These are phyloP conservation scores for Corythornis madagascariensis DNA, from an alignment of 2,113 vertebrate genomes.

Conservation along the genomic window DNA sequence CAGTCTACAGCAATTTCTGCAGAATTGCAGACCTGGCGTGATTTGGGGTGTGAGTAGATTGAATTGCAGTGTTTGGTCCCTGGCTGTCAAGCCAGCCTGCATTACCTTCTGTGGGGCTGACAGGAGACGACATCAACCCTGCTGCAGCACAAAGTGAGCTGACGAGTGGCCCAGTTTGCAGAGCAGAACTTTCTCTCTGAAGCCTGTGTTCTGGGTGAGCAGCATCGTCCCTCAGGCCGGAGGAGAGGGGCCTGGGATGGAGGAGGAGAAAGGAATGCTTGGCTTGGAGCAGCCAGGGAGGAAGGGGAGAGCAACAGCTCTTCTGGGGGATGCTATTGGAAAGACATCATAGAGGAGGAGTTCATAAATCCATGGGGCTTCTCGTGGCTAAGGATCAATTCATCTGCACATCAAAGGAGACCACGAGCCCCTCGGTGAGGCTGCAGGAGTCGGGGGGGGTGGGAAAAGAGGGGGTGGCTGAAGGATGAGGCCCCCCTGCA, in stretches of 20 bases:
- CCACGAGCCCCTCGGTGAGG: neutral
- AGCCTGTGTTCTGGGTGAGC: neutral
- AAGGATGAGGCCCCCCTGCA: fast-evolving
- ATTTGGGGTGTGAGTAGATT: constrained; percentile 20
- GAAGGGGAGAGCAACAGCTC: constrained; percentile 29
- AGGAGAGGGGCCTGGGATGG: neutral
- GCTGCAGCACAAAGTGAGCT: neutral
- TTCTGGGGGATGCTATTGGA: constrained; percentile 58
- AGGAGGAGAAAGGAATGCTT: constrained; percentile 58
- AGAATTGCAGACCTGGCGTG: constrained; percentile 3
- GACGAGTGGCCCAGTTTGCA: neutral
- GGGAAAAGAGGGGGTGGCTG: neutral
- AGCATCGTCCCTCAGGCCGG: neutral
- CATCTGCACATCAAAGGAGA: constrained; percentile 53
- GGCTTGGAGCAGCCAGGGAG: neutral
- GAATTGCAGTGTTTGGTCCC: constrained; percentile 30
- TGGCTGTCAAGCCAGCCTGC: neutral
- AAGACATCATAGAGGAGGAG: constrained; percentile 63
- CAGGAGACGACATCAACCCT: neutral
- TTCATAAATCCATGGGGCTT: constrained; percentile 56
- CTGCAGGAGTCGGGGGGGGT: neutral
- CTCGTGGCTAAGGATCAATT: neutral
- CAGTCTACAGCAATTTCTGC: neutral
- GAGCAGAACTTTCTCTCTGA: neutral
- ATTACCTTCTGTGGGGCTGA: neutral